A percentile compares a stretch with the other conserved stretches of the same genome.
Conservation (phyloP, 2,797 vertebrate species). For the Cottoperca gobio region DNA sequence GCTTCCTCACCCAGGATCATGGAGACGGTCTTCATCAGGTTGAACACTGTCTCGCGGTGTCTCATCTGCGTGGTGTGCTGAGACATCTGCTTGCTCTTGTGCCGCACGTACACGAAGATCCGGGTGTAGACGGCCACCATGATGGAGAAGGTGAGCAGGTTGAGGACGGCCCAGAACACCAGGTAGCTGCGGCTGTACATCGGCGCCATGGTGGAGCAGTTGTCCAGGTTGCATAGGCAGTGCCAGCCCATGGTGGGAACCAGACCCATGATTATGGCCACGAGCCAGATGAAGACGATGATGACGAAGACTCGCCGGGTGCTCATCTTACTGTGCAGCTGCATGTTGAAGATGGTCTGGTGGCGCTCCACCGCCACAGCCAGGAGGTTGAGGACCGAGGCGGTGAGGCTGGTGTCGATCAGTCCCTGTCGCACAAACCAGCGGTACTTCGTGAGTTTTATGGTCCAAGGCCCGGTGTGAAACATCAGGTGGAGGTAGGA, state of each 20-base stretch:
- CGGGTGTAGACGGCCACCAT: constrained; percentile 92
- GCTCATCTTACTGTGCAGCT: constrained; percentile 94
- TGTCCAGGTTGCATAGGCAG: constrained; percentile 86
- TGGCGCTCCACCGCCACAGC: constrained; percentile 94
- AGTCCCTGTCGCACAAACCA: constrained; percentile 94
- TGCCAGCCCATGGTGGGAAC: constrained; percentile 94
- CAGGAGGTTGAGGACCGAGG: constrained; percentile 93
- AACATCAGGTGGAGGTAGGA: constrained; percentile 96
- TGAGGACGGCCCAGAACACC: constrained; percentile 93
- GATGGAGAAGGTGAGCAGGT: constrained; percentile 91
- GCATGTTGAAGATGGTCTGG: constrained; percentile 94
- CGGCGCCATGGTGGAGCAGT: constrained; percentile 94
- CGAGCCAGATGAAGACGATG: constrained; percentile 89
- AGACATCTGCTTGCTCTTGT: constrained; percentile 90
- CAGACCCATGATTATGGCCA: constrained; percentile 90
- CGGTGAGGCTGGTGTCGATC: constrained; percentile 93
- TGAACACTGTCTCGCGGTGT: constrained; percentile 90
- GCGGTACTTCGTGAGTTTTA: constrained; percentile 77
- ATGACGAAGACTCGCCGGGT: constrained; percentile 87
- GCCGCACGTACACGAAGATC: constrained; percentile 92
- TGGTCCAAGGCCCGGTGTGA: constrained; percentile 93
- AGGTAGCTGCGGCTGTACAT: constrained; percentile 93
- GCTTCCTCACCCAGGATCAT: constrained; percentile 90
- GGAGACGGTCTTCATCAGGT: constrained; percentile 94
- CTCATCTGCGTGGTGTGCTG: constrained; percentile 89